Percentiles rank a stretch among this genome's conserved stretches.
phyloP scores from a whole-genome alignment of 2,888 invertebrate species.

The Aspidapion aeneum region DNA sequence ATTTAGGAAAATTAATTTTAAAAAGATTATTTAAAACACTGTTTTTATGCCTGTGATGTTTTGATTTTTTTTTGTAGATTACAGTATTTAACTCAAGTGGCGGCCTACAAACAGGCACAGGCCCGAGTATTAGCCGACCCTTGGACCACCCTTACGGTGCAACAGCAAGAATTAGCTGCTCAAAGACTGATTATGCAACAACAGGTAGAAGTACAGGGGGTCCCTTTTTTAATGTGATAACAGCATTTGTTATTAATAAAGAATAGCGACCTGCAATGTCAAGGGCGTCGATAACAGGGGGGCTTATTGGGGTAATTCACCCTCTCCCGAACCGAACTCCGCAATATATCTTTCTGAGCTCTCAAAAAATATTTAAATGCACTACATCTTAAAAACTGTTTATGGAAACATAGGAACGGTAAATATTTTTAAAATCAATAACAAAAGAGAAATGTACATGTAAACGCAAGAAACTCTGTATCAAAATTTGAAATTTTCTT shows the following conservation, averaged over 20 bases:
- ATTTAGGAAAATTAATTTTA: too few species aligned
- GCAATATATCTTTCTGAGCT: too few species aligned
- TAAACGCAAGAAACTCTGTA: too few species aligned
- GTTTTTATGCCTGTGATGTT: too few species aligned
- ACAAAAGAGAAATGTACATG: too few species aligned
- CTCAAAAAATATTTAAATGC: too few species aligned
- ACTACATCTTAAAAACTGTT: too few species aligned
- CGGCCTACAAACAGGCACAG: constrained; percentile 48
- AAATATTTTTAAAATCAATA: too few species aligned
- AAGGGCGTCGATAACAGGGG: neutral
- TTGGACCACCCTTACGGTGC: constrained; percentile 50
- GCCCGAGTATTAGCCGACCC: constrained; percentile 48
- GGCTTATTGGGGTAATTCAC: constrained; percentile 4
- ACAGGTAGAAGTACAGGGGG: constrained; percentile 35
- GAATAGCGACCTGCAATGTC: neutral
- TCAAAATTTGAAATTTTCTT: too few species aligned
- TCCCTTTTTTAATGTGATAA: constrained; percentile 1
- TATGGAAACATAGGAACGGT: too few species aligned
- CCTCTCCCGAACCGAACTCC: too few species aligned
- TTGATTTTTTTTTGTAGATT: constrained; percentile 35
- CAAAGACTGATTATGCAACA: constrained; percentile 51
- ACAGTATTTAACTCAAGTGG: constrained; percentile 47
- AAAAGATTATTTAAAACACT: too few species aligned
- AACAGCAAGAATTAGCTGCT: constrained; percentile 53
- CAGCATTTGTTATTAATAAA: neutral